phyloP scores from a whole-genome alignment of 2,797 vertebrate species.

The Momotus momota region DNA sequence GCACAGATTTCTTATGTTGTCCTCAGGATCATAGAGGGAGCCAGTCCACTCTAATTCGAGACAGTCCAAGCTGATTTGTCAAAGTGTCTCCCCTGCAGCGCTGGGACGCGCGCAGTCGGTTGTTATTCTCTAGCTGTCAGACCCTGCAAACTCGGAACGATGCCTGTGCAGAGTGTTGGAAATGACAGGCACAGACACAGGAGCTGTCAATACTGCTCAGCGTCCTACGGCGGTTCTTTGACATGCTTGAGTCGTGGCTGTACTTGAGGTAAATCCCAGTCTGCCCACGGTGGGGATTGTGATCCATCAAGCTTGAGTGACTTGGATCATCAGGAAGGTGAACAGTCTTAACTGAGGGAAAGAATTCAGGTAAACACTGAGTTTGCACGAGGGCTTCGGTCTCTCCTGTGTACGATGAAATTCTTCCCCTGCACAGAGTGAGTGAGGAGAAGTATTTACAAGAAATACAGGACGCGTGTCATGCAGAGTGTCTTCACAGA shows the following conservation, averaged over 20 bases:
- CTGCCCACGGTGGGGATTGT: not conserved
- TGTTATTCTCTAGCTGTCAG: slow-evolving; percentile 14
- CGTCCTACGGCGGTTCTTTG: not conserved
- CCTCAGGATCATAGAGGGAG: not conserved
- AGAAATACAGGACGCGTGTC: not conserved
- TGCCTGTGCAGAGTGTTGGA: not conserved
- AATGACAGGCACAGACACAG: not conserved
- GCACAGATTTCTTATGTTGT: not conserved
- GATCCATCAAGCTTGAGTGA: not conserved
- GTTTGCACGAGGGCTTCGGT: rapidly evolving
- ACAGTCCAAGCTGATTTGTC: not conserved
- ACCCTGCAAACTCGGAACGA: rapidly evolving
- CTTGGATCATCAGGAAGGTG: not conserved
- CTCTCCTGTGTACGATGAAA: not conserved
- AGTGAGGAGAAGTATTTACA: not conserved
- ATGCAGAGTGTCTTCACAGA: not conserved
- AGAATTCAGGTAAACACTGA: rapidly evolving
- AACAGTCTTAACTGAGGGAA: not conserved
- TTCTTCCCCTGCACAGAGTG: not conserved
- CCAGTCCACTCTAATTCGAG: not conserved
- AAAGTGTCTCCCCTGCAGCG: not conserved
- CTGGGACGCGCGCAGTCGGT: not conserved
- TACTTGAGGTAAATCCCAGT: not conserved
- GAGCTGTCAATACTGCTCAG: not conserved
- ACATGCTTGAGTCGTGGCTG: not conserved